Evolutionary conservation across 2,888 invertebrate genomes (phyloP).

Genomic region (Idaea biselata): DNA sequence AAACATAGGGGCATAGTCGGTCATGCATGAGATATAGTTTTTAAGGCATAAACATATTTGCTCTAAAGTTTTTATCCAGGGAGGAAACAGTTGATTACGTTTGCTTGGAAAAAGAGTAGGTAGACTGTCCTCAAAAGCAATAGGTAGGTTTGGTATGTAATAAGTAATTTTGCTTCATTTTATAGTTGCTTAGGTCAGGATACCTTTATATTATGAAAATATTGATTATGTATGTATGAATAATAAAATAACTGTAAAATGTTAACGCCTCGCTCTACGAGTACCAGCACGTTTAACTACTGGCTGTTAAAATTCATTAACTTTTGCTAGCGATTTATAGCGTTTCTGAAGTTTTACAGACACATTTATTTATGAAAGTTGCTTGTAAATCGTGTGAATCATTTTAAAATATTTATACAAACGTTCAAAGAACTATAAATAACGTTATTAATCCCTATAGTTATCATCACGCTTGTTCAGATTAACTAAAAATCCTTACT

Average conservation of each 20-base stretch:
- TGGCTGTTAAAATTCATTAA: slow-evolving; percentile 29
- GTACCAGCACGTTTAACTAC: background rate
- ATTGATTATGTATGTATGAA: background rate
- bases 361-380: slow-evolving; percentile 40
- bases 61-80: too few relatives aligned
- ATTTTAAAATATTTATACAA: slow-evolving; percentile 52
- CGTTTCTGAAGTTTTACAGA: slow-evolving; percentile 32
- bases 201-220: background rate
- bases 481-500: too few relatives aligned
- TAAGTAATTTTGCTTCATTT: background rate
- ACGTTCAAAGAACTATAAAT: slow-evolving; percentile 12
- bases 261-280: background rate
- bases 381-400: slow-evolving; percentile 34
- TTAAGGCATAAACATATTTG: too few relatives aligned
- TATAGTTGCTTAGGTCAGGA: background rate
- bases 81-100: too few relatives aligned
- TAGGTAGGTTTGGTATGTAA: background rate
- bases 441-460: background rate
- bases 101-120: too few relatives aligned
- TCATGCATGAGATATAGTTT: too few relatives aligned
- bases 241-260: background rate
- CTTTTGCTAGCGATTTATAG: slow-evolving; percentile 29
- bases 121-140: background rate
- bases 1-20: too few relatives aligned
- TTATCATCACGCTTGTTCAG: too few relatives aligned